phyloP scores from a whole-genome alignment of 1,140 invertebrate species.

The Trichonephila clavata region DNA sequence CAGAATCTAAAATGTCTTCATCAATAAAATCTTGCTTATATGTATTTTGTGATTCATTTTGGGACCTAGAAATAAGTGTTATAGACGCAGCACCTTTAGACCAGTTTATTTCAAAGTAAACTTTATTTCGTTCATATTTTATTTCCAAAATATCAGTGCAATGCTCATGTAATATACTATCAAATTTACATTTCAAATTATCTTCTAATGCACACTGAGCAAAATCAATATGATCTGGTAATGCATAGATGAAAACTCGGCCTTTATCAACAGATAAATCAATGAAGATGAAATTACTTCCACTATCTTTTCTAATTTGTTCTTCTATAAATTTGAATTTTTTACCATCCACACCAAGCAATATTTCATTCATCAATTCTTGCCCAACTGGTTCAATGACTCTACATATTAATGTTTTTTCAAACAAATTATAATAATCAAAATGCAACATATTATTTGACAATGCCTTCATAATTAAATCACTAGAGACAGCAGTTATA shows the following conservation, averaged over 20 bases:
- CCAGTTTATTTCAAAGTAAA: conserved; percentile 39
- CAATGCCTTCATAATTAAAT: conserved; percentile 11
- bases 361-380: conserved; percentile 52
- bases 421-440: conserved; percentile 32
- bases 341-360: conserved; percentile 32
- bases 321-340: conserved; percentile 38
- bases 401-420: neutral
- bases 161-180: conserved; percentile 26
- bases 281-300: conserved; percentile 44
- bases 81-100: conserved; percentile 41
- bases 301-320: conserved; percentile 25
- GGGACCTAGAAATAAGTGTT: neutral
- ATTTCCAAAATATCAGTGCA: conserved; percentile 2
- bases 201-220: conserved; percentile 23
- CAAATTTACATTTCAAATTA: conserved; percentile 28
- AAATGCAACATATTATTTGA: neutral
- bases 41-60: neutral
- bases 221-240: conserved; percentile 23
- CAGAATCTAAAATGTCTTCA: neutral
- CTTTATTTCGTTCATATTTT: conserved; percentile 14
- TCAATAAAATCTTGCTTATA: neutral
- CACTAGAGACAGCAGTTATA: conserved; percentile 35
- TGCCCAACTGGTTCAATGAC: conserved; percentile 48
- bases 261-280: conserved; percentile 52
- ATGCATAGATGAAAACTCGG: conserved; percentile 31